Conservation (phyloP, 2,888 invertebrate genomes). For the Strigamia maritima region DNA sequence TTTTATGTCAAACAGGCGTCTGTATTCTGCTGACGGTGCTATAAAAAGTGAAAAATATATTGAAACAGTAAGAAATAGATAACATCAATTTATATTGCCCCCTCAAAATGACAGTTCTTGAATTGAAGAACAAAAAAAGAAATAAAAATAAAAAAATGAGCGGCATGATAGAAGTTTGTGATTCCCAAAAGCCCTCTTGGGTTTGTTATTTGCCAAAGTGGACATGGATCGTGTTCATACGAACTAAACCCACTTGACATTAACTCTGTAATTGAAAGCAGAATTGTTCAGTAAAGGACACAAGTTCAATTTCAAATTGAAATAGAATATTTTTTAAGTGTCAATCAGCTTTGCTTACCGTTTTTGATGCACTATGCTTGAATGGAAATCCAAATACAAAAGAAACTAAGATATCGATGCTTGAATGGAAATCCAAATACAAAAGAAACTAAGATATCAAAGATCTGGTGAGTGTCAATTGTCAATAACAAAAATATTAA, state of each 20-base stretch:
- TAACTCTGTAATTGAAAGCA: not conserved
- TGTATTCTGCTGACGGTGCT: not conserved
- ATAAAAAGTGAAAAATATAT: not conserved
- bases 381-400: not conserved
- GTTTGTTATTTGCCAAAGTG: constrained; percentile 10
- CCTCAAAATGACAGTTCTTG: not conserved
- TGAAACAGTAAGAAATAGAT: not conserved
- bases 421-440: not conserved
- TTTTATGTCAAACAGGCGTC: not conserved
- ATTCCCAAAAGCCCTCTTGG: constrained; percentile 20
- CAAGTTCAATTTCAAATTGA: not conserved
- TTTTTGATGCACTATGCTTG: not conserved
- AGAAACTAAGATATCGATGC: not conserved
- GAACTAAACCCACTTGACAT: not conserved
- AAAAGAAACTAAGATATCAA: not conserved
- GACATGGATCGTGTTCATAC: not conserved
- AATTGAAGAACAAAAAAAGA: not conserved
- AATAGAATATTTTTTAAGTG: not conserved
- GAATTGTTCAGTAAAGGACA: too few relatives aligned
- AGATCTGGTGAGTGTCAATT: too few relatives aligned
- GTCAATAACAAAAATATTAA: too few relatives aligned
- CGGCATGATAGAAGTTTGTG: not conserved
- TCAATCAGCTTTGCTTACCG: not conserved
- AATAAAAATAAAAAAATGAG: not conserved
- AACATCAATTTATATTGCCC: not conserved